These are phyloP conservation scores for Tapirus indicus DNA, from an alignment of 2,797 vertebrate species.

Conservation along the genomic window DNA sequence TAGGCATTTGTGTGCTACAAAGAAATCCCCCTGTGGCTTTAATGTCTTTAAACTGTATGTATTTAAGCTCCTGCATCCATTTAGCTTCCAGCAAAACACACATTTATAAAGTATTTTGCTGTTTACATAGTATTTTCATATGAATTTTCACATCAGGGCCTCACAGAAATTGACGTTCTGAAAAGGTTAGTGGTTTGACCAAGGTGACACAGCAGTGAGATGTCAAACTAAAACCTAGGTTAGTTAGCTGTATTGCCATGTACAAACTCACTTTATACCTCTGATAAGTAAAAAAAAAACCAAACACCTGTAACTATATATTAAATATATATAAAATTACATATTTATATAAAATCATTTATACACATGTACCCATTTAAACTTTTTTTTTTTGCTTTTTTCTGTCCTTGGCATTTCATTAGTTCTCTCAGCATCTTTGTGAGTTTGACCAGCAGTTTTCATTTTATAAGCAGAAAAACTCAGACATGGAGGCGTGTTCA, in stretches of 20 bases:
- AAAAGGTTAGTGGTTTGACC: neutral
- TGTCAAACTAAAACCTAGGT: neutral
- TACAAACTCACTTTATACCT: neutral
- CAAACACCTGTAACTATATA: neutral
- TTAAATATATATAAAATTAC: neutral
- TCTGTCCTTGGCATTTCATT: constrained; percentile 36
- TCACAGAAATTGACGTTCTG: neutral
- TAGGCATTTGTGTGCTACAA: constrained; percentile 39
- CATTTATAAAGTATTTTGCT: neutral
- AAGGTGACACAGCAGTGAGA: neutral
- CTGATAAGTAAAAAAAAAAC: neutral
- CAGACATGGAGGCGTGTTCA: neutral
- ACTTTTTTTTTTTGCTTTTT: neutral
- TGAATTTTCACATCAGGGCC: neutral
- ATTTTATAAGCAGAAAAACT: constrained; percentile 55
- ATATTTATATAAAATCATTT: neutral
- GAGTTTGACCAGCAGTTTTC: constrained; percentile 53
- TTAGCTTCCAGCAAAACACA: constrained; percentile 21
- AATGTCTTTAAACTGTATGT: constrained; percentile 58
- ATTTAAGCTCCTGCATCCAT: neutral
- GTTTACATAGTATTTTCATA: constrained; percentile 12
- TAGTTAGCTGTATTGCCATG: neutral
- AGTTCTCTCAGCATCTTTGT: constrained; percentile 4
- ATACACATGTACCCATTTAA: neutral
- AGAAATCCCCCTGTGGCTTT: constrained; percentile 36